Base-by-base conservation (phyloP, 2,797 vertebrate genomes). In the Bovichtus diacanthus region DNA sequence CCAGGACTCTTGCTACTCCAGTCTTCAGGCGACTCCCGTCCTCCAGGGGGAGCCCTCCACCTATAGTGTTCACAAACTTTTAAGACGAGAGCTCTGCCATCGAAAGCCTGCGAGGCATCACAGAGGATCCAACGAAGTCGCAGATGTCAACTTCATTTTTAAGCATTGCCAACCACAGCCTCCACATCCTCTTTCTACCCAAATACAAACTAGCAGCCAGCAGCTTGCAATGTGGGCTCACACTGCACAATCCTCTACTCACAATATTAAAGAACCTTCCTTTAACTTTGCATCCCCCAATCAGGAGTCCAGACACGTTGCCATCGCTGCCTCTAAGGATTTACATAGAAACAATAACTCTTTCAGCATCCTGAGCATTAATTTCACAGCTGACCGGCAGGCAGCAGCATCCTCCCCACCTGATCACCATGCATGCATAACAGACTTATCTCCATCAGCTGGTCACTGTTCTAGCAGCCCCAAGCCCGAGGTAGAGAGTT, bases 1-100 rank as follows among this genome's bases (percentile, higher is more conserved):
- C 19, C 97, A 97, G 89, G 97, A 97, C 78, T 97, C 97, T 2
- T 96, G 94, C 88, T 97, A 98, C 96, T 9, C 96, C 94, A 21
- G 96, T 95, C 83, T 96, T 92, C 95, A 97, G 94, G 88, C 95
- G 82, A 88, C 93, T 93, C 87, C 97, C 69, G 87, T 92, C 80
- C 71, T 91, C 78, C 87, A 96, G 0, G 94, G 91, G 27, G 93
- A 95, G 80, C 76, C 84, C 10, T 76, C 79, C 19, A 43, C 66
- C 58, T 74, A 49, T 7, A 88, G 84, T 73, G 74, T 92, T 87
- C 84, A 84, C 78, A 90, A 86, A 75, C 63, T 76, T 63, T 47
- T 70, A 31, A 85, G 87, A 44, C 85, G 70, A 62, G 90, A 98
- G 0, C 95, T 97, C 53, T 97, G 96, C 90, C 96, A 93, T 84